Evolutionary conservation across 2,797 vertebrate genomes (phyloP), one percentile per base, ranked within the genome.

Genomic region (Phoeniculus purpureus): DNA sequence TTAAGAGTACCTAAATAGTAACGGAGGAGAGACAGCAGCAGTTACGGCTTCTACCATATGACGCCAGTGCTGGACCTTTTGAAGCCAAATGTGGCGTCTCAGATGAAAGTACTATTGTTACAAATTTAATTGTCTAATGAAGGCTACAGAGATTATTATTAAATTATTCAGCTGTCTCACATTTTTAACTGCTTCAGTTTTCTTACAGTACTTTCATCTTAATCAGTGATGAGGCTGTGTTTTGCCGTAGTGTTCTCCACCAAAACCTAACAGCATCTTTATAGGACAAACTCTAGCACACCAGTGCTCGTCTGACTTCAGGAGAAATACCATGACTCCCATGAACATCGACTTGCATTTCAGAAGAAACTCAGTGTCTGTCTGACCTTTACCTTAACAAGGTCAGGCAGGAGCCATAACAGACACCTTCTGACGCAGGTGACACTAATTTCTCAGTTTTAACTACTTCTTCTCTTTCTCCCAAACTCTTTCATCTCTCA

Each of bases 1-100:
- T 60, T 77, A 68, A 56, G 58, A 84, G 59, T 27, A 83, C 47
- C 61, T 82, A 86, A 93, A 93, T 31, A 92, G 75, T 15, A 93
- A 48, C 71, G 85, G 82, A 56, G 60, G 51, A 56, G 4, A 89
- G 76, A 74, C 48, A 86, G 74, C 43, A 80, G 66, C 37, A 74
- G 84, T 89, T 77, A 74, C 77, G 54, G 74, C 64, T 85, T 85
- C 68, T 19, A 22, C 19, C 51, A 8, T 62, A 66, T 52, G 81
- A 85, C 3, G 4, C 51, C 66, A 81, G 12, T 17, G 17, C 50
- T 76, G 88, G 70, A 70, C 25, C 25, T 81, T 81, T n/a, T 45
- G 64, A 83, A 94, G 67, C 48, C 84, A 91, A 81, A 82, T 59
- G 81, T 47, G 32, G 56, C 29, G 34, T 70, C 87, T 78, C 64